Conservation (phyloP, 1,140 invertebrate genomes). For the Conopomorpha cramerella region DNA sequence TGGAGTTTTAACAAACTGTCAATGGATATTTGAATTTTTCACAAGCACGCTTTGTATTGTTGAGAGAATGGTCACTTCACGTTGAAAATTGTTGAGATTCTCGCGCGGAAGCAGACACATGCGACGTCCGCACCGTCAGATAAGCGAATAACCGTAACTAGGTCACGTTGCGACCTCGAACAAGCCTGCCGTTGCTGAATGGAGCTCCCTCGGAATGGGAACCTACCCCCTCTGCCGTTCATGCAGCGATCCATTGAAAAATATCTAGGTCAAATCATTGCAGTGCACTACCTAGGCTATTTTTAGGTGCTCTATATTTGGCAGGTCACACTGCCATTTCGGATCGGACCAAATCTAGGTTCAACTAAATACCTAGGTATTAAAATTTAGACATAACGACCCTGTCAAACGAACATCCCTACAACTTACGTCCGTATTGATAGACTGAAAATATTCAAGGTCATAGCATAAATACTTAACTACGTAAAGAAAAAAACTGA, state of each 20-base stretch:
- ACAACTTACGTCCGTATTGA: too few species aligned
- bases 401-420: too few species aligned
- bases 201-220: constrained; percentile 35
- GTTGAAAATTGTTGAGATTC: too few species aligned
- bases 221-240: constrained; percentile 44
- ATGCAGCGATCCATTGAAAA: constrained; percentile 52
- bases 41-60: too few species aligned
- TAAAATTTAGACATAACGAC: too few species aligned
- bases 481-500: not conserved
- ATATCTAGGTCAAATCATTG: constrained; percentile 58
- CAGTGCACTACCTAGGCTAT: constrained; percentile 49
- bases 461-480: not conserved
- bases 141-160: constrained; percentile 14
- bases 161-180: constrained; percentile 37
- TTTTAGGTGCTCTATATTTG: constrained; percentile 55
- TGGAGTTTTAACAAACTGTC: too few species aligned
- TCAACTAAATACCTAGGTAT: constrained; percentile 58
- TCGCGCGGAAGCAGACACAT: too few species aligned
- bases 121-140: not conserved
- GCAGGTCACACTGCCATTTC: constrained; percentile 55
- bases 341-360: constrained; percentile 37
- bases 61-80: too few species aligned
- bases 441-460: not conserved
- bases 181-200: constrained; percentile 48
- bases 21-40: too few species aligned